These are phyloP conservation scores for Podargus strigoides DNA, from an alignment of 2,797 vertebrate genomes.

Conservation along the genomic window DNA sequence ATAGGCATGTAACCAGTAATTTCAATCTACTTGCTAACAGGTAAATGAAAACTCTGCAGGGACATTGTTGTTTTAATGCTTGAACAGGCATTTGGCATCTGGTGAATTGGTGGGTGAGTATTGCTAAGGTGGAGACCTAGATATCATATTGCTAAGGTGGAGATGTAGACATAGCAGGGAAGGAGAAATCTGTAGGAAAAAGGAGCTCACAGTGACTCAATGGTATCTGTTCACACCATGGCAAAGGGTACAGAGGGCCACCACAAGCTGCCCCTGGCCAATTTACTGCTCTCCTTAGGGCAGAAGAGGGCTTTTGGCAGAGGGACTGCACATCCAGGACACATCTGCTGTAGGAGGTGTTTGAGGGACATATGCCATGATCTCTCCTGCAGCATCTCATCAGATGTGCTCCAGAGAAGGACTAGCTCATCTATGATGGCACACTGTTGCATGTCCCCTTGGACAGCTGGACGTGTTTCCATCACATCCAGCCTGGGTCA, in stretches of 20 bases:
- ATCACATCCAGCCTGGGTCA: not conserved
- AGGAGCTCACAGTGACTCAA: not conserved
- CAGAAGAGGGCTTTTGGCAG: not conserved
- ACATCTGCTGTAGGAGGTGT: not conserved
- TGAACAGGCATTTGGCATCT: not conserved
- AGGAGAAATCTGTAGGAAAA: not conserved
- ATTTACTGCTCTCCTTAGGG: not conserved
- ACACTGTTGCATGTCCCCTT: not conserved
- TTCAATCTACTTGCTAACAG: not conserved
- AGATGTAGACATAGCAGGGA: not conserved
- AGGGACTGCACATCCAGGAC: not conserved
- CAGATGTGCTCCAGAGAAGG: not conserved
- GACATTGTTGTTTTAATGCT: not conserved
- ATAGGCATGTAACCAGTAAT: not conserved
- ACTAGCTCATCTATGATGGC: not conserved
- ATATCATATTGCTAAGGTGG: not conserved
- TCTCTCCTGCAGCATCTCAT: not conserved
- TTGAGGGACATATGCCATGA: rapidly evolving
- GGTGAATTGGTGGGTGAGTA: not conserved
- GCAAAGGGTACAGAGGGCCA: not conserved
- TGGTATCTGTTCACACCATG: not conserved
- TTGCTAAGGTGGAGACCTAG: not conserved
- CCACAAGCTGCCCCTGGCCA: rapidly evolving
- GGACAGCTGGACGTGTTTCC: not conserved
- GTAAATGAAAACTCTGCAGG: not conserved